These are phyloP conservation scores for Mastacembelus armatus DNA, from an alignment of 2,797 vertebrate species.

Conservation along the genomic window DNA sequence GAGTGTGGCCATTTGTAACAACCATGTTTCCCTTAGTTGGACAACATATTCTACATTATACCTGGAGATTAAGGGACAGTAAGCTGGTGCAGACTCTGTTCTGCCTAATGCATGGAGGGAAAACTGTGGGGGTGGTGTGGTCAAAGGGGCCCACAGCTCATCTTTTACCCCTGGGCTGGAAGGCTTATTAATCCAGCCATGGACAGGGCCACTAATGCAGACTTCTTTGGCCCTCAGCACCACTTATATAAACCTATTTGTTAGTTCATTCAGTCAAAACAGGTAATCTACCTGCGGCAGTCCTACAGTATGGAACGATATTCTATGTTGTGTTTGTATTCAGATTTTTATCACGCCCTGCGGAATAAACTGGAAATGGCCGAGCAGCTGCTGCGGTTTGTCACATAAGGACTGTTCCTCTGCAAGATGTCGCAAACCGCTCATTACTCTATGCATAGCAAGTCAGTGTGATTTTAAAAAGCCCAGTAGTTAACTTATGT, in stretches of 20 bases:
- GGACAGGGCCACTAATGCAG: neutral
- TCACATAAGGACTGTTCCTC: neutral
- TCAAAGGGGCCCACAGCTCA: no score
- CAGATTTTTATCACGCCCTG: neutral
- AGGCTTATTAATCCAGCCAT: no score
- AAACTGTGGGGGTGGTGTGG: no score
- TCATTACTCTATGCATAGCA: neutral
- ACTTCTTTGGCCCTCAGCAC: neutral
- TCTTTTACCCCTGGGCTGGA: no score
- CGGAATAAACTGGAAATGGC: neutral
- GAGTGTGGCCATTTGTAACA: no score
- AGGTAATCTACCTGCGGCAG: no score
- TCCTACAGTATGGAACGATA: neutral
- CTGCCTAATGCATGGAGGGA: no score
- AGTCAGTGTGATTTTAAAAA: slow-evolving; percentile 12
- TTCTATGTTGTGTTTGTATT: neutral
- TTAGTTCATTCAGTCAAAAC: neutral
- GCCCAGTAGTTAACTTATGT: neutral
- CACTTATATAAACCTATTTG: neutral
- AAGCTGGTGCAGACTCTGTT: no score
- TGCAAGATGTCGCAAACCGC: slow-evolving; percentile 11
- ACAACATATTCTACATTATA: no score
- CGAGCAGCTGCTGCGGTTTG: slow-evolving; percentile 13
- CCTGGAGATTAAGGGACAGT: no score
- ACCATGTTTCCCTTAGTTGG: no score